phyloP scores from a whole-genome alignment of 2,113 vertebrate genomes.

The Osmerus eperlanus region DNA sequence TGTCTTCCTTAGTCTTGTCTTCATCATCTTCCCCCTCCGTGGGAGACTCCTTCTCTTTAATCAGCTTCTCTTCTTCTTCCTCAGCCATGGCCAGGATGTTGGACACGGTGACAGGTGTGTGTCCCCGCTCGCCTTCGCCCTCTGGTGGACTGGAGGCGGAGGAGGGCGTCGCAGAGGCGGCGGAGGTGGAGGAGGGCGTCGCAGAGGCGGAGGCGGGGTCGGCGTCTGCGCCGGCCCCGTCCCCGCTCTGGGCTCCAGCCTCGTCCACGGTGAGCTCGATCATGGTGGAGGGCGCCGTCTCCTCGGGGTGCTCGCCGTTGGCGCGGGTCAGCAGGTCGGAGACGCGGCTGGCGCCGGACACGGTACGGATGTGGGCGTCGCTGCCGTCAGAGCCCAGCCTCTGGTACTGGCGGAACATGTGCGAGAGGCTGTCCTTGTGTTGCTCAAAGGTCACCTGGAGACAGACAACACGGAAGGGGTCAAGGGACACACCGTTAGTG shows the following conservation, averaged over 20 bases:
- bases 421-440: constrained; percentile 89
- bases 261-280: constrained; percentile 61
- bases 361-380: constrained; percentile 65
- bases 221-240: not conserved
- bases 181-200: not conserved
- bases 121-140: constrained; percentile 27
- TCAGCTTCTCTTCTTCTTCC: constrained; percentile 43
- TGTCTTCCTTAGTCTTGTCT: constrained; percentile 29
- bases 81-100: constrained; percentile 60
- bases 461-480: constrained; percentile 21
- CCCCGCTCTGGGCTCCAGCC: constrained; percentile 20
- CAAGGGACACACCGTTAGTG: not conserved
- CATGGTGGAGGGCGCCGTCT: constrained; percentile 66
- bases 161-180: constrained; percentile 18
- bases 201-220: constrained; percentile 18
- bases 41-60: constrained; percentile 13
- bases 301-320: constrained; percentile 58
- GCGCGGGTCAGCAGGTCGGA: constrained; percentile 49
- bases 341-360: constrained; percentile 72
- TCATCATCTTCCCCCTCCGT: constrained; percentile 5
- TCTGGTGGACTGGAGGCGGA: constrained; percentile 34
- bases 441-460: constrained; percentile 93
- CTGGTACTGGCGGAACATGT: constrained; percentile 85
- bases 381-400: constrained; percentile 68
- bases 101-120: constrained; percentile 55